A percentile compares a stretch with the other conserved stretches of the same genome.
phyloP scores from a whole-genome alignment of 1,140 invertebrate species.

The Dendroctonus valens region DNA sequence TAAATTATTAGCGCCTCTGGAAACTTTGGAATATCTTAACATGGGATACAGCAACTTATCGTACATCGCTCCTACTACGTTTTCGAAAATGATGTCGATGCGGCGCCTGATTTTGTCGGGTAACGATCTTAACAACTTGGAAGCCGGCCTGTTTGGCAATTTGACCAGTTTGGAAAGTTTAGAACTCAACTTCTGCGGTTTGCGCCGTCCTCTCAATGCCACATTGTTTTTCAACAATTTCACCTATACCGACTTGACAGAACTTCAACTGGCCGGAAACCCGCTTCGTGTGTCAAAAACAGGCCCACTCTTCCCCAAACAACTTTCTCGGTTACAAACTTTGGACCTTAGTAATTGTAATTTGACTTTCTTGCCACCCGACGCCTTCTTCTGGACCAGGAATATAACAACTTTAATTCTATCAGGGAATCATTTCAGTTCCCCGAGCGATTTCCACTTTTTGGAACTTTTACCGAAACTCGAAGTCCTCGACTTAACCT shows the following conservation, averaged over 20 bases:
- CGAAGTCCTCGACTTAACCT: conserved; percentile 63
- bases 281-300: conserved; percentile 59
- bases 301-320: conserved; percentile 61
- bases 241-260: conserved; percentile 63
- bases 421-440: conserved; percentile 60
- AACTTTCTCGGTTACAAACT: conserved; percentile 62
- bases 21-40: conserved; percentile 66
- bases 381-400: conserved; percentile 60
- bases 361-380: conserved; percentile 59
- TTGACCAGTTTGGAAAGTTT: conserved; percentile 64
- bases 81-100: conserved; percentile 68
- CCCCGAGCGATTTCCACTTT: conserved; percentile 54
- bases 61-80: conserved; percentile 63
- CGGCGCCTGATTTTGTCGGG: conserved; percentile 66
- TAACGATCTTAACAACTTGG: conserved; percentile 65
- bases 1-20: conserved; percentile 62
- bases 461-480: conserved; percentile 59
- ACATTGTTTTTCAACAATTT: conserved; percentile 67
- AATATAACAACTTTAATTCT: conserved; percentile 66
- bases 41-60: conserved; percentile 73
- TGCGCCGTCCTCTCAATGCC: conserved; percentile 61
- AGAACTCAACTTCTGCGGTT: conserved; percentile 67
- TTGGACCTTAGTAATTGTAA: conserved; percentile 68
- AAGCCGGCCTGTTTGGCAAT: conserved; percentile 67
- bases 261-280: conserved; percentile 69